These are phyloP conservation scores for Neodiprion lecontei DNA, from an alignment of 1,140 invertebrate species.

Conservation along the genomic window DNA sequence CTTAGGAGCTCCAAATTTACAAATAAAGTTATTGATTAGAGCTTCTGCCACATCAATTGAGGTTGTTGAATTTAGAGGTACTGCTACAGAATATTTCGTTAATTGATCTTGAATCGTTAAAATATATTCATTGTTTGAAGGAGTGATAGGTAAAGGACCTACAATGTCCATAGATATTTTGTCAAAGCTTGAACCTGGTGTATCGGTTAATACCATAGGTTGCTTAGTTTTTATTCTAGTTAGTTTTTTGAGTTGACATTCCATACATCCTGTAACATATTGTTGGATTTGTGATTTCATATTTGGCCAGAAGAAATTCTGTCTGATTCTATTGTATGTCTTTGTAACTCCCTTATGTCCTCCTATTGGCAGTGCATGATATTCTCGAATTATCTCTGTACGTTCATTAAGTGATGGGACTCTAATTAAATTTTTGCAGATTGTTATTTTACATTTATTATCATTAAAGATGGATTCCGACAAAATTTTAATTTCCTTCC, in stretches of 20 bases:
- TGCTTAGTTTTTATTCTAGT: too few relatives aligned
- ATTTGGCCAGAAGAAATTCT: constrained; percentile 27
- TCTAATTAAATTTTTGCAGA: too few relatives aligned
- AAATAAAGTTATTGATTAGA: not conserved
- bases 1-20: constrained; percentile 26
- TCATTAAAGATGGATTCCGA: too few relatives aligned
- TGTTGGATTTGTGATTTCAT: constrained; percentile 29
- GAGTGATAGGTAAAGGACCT: constrained; percentile 22
- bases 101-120: constrained; percentile 38
- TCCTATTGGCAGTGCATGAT: constrained; percentile 15
- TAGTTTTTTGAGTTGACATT: constrained; percentile 33
- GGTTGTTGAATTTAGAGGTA: not conserved
- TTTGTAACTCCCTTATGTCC: constrained; percentile 33
- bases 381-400: too few relatives aligned
- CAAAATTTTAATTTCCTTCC: too few relatives aligned
- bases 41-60: not conserved
- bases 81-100: constrained; percentile 34
- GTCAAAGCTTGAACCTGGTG: too few relatives aligned
- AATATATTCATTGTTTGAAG: constrained; percentile 18
- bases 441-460: too few relatives aligned
- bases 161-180: not conserved
- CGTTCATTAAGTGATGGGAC: too few relatives aligned
- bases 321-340: constrained; percentile 26
- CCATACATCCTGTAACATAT: constrained; percentile 23
- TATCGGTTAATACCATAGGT: too few relatives aligned